Conservation (phyloP, 1,140 invertebrate species). For the Drosophila fuyamai region DNA sequence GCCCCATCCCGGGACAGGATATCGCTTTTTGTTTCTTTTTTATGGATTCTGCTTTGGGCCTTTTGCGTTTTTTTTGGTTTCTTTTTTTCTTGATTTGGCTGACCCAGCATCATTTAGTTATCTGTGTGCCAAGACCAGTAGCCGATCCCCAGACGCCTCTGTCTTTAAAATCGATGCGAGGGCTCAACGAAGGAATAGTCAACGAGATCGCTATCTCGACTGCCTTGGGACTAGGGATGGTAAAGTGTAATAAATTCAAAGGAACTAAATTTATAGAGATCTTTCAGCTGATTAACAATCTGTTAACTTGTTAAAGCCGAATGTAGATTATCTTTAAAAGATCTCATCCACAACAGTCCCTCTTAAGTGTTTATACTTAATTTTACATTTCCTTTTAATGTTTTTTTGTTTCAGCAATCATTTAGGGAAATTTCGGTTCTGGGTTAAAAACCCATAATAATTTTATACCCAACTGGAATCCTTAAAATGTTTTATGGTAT, state of each 20-base stretch:
- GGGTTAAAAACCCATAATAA: too few relatives aligned
- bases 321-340: constrained; percentile 21
- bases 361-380: constrained; percentile 13
- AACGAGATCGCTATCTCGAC: constrained; percentile 50
- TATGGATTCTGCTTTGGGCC: constrained; percentile 25
- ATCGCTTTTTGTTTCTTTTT: constrained; percentile 57
- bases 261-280: constrained; percentile 31
- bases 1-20: constrained; percentile 55
- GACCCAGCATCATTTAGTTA: constrained; percentile 72
- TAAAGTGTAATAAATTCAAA: constrained; percentile 32
- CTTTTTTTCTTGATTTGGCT: constrained; percentile 12
- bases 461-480: too few relatives aligned
- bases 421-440: neutral
- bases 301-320: constrained; percentile 21
- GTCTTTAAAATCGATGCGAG: constrained; percentile 66
- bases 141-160: constrained; percentile 62
- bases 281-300: constrained; percentile 23
- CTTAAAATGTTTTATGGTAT: too few relatives aligned
- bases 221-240: constrained; percentile 14
- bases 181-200: constrained; percentile 56
- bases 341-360: constrained; percentile 3
- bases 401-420: constrained; percentile 3
- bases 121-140: constrained; percentile 69
- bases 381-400: constrained; percentile 18
- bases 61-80: constrained; percentile 8